Percentiles rank a stretch among this genome's conserved stretches.
These are phyloP conservation scores for Candoia aspera DNA, from an alignment of 2,113 vertebrate genomes.

Conservation along the genomic window DNA sequence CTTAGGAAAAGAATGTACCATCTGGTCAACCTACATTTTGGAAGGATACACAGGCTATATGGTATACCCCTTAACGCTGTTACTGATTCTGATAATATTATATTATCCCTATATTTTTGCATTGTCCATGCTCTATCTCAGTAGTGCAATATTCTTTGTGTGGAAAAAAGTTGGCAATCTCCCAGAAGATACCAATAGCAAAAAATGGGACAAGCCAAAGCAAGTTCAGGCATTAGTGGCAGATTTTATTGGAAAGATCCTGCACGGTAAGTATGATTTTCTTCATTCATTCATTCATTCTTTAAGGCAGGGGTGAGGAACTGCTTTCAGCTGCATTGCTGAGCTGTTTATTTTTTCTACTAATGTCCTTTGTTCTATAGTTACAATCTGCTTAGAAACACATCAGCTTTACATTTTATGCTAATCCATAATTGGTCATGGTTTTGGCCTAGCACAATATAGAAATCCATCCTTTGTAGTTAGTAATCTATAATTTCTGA, in stretches of 20 bases:
- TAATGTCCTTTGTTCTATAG: background rate
- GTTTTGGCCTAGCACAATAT: background rate
- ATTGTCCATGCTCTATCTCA: fast-evolving
- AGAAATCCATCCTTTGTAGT: background rate
- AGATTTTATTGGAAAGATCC: background rate
- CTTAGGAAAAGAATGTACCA: background rate
- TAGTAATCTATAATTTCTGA: no score
- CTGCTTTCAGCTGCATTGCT: background rate
- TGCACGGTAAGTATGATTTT: background rate
- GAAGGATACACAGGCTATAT: background rate
- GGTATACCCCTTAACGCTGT: background rate
- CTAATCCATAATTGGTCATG: background rate
- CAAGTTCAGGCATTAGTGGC: background rate
- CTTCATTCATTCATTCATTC: background rate
- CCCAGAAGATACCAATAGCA: background rate
- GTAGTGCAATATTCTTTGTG: background rate
- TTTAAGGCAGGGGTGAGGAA: background rate
- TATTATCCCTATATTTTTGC: background rate
- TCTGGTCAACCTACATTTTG: background rate
- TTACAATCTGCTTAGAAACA: background rate
- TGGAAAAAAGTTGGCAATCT: background rate
- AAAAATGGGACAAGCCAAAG: background rate
- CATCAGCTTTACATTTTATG: background rate
- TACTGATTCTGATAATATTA: background rate
- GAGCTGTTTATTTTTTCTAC: no score